Evolutionary conservation across 2,113 vertebrate species (phyloP).

Genomic region (Ailurus styani): DNA sequence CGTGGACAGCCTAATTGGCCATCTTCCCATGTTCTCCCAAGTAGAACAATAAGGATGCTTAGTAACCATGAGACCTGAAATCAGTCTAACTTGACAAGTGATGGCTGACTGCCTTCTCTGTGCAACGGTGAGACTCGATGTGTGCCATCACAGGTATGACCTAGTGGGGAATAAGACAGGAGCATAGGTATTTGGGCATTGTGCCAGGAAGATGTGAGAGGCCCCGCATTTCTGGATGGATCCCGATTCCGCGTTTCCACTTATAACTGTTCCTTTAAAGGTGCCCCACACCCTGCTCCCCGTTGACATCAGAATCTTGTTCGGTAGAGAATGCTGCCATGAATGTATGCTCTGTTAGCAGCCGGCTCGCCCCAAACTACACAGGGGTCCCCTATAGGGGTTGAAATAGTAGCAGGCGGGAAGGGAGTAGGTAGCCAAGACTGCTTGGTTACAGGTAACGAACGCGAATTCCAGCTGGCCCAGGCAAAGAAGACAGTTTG

Average conservation of each 20-base stretch:
- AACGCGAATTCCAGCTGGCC: neutral
- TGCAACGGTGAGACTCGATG: neutral
- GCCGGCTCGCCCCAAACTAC: neutral
- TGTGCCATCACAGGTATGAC: neutral
- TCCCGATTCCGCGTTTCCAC: neutral
- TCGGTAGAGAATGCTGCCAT: neutral
- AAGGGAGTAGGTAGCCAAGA: neutral
- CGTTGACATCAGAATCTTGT: neutral
- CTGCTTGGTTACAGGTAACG: neutral
- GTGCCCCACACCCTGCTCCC: neutral
- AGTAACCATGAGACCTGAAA: neutral
- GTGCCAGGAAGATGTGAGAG: neutral
- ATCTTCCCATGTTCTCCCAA: neutral
- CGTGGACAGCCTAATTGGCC: neutral
- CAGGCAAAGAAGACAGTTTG: neutral
- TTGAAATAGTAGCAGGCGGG: neutral
- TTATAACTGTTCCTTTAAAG: neutral
- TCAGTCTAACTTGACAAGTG: neutral
- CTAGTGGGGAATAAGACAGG: too few relatives aligned
- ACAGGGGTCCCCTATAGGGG: neutral
- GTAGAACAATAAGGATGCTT: neutral
- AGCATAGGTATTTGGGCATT: neutral
- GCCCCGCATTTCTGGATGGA: neutral
- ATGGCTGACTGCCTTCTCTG: neutral
- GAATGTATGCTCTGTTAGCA: neutral